Percentiles rank a stretch among this genome's conserved stretches.
These are phyloP conservation scores for Rhynchophorus ferrugineus DNA, from an alignment of 1,140 invertebrate genomes.

Conservation along the genomic window DNA sequence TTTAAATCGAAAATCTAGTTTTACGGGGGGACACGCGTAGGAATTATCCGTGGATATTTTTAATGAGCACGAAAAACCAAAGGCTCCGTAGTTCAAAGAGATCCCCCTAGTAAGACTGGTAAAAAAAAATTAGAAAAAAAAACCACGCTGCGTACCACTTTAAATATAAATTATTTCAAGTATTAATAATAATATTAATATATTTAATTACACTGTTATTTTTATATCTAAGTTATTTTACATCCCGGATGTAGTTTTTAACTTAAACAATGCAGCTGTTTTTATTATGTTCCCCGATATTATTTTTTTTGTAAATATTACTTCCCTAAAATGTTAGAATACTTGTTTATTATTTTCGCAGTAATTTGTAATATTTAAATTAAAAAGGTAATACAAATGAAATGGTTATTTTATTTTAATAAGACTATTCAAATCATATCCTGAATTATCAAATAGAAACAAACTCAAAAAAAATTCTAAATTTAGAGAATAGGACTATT, in stretches of 20 bases:
- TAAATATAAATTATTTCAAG: constrained; percentile 9
- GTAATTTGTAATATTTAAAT: constrained; percentile 26
- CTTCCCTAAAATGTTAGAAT: constrained; percentile 19
- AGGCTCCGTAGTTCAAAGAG: too few relatives aligned
- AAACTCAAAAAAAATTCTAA: too few relatives aligned
- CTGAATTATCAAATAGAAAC: background rate
- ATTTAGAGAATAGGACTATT: too few relatives aligned
- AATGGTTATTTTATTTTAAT: background rate
- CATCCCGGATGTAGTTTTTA: constrained; percentile 18
- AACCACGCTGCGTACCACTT: constrained; percentile 4
- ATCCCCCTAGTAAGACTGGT: constrained; percentile 3
- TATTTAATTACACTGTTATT: constrained; percentile 14
- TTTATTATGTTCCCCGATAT: constrained; percentile 11
- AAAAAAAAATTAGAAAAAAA: background rate
- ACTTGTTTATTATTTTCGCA: constrained; percentile 23
- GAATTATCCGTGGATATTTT: too few relatives aligned
- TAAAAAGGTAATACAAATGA: constrained; percentile 9
- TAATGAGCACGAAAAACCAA: too few relatives aligned
- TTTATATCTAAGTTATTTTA: constrained; percentile 20
- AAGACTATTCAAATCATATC: too few relatives aligned
- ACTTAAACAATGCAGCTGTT: constrained; percentile 1
- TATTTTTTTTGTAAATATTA: constrained; percentile 15
- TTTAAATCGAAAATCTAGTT: constrained; percentile 3
- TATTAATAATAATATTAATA: constrained; percentile 23
- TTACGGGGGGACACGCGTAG: too few relatives aligned